phyloP scores from a whole-genome alignment of 2,888 invertebrate genomes.

The Drosophila meridionalis region DNA sequence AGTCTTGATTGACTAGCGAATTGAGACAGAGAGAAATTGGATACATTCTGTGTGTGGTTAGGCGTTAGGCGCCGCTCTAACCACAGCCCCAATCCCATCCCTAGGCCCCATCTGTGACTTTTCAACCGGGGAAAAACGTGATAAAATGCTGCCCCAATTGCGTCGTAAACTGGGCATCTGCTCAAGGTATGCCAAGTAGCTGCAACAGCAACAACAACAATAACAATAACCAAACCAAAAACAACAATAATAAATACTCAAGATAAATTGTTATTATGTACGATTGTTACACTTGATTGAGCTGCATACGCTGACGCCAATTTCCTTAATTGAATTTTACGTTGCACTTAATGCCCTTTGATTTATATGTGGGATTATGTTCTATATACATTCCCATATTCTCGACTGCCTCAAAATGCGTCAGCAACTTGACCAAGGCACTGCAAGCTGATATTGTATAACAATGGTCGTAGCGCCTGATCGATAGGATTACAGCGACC shows the following conservation, averaged over 20 bases:
- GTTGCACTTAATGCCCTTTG: constrained; percentile 57
- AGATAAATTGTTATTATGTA: constrained; percentile 46
- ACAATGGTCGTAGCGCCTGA: constrained; percentile 44
- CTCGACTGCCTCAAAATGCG: constrained; percentile 34
- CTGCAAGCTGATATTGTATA: constrained; percentile 43
- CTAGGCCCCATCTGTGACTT: background rate
- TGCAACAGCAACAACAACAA: constrained; percentile 9
- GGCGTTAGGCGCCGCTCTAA: constrained; percentile 50
- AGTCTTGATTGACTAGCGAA: constrained; percentile 49
- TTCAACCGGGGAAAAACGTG: constrained; percentile 33
- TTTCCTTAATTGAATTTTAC: constrained; percentile 46
- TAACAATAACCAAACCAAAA: constrained; percentile 3
- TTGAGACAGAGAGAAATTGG: constrained; percentile 59
- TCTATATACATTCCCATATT: constrained; percentile 4
- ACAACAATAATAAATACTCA: constrained; percentile 24
- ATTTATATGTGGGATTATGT: constrained; percentile 49
- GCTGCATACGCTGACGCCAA: constrained; percentile 48
- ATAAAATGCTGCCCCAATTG: constrained; percentile 48
- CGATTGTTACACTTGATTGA: constrained; percentile 30
- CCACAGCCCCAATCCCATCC: constrained; percentile 40
- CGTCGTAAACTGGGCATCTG: constrained; percentile 46
- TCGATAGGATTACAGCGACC: constrained; percentile 47
- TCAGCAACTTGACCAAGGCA: constrained; percentile 37
- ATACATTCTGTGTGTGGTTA: constrained; percentile 39
- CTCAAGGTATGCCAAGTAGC: constrained; percentile 20